Evolutionary conservation across 1,140 invertebrate species (phyloP).

Genomic region (Lutraria rhynchaena): DNA sequence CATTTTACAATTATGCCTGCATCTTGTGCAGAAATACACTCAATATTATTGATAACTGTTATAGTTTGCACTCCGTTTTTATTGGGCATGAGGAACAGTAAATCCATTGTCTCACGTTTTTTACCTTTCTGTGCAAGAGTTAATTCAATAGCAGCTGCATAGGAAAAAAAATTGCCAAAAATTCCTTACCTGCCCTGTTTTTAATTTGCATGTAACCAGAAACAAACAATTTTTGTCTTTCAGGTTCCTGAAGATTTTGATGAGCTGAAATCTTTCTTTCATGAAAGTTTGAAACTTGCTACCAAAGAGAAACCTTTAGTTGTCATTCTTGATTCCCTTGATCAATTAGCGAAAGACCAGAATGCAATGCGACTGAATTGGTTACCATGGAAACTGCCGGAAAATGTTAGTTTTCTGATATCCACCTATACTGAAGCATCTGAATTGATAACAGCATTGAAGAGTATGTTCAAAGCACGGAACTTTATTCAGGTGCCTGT

Average conservation of each 20-base stretch:
- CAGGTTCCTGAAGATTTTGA: constrained; percentile 62
- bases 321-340: constrained; percentile 75
- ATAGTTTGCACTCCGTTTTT: too few relatives aligned
- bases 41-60: too few relatives aligned
- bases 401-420: constrained; percentile 71
- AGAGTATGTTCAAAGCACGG: constrained; percentile 86
- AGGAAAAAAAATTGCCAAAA: not conserved
- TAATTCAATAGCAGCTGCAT: not conserved
- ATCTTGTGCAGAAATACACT: too few relatives aligned
- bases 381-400: constrained; percentile 68
- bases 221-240: too few relatives aligned
- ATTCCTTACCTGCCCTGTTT: not conserved
- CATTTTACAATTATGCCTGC: too few relatives aligned
- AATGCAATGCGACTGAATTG: constrained; percentile 71
- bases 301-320: constrained; percentile 67
- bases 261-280: constrained; percentile 58
- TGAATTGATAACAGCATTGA: constrained; percentile 53
- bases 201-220: too few relatives aligned
- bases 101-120: too few relatives aligned
- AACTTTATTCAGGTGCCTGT: constrained; percentile 68
- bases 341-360: constrained; percentile 69
- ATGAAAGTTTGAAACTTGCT: constrained; percentile 51
- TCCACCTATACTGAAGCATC: constrained; percentile 66
- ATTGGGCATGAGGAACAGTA: too few relatives aligned
- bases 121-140: not conserved